A percentile compares a stretch with the other conserved stretches of the same genome.
Evolutionary conservation across 2,113 vertebrate genomes (phyloP).

Genomic region (Anguilla japonica): DNA sequence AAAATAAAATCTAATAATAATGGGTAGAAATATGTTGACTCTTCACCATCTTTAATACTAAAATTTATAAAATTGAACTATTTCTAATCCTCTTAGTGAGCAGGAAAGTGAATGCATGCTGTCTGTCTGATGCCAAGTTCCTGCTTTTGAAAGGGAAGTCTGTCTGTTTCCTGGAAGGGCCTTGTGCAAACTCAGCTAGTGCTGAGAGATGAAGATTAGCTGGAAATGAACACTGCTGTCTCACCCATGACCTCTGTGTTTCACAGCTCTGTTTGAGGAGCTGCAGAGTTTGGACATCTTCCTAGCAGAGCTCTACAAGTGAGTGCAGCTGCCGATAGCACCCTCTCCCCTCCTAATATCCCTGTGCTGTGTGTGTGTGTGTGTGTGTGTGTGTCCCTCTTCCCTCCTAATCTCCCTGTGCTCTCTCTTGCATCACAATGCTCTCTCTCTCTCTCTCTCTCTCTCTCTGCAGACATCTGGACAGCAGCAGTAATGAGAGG

Average conservation of each 20-base stretch:
- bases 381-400: too few relatives aligned
- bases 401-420: not conserved
- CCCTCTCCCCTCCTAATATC: not conserved
- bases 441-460: conserved; percentile 13
- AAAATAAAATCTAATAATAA: too few relatives aligned
- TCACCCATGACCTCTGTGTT: conserved; percentile 31
- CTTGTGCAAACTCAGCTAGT: not conserved
- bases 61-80: too few relatives aligned
- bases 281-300: conserved; percentile 97
- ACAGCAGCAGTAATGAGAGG: conserved; percentile 98
- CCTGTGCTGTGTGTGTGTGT: not conserved
- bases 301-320: conserved; percentile 98
- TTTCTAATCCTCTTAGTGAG: too few relatives aligned
- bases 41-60: too few relatives aligned
- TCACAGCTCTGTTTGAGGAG: conserved; percentile 93
- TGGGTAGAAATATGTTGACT: too few relatives aligned
- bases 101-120: too few relatives aligned
- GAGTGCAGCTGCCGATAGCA: conserved; percentile 62
- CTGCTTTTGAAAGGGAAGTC: not conserved
- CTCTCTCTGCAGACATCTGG: conserved; percentile 80
- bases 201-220: too few relatives aligned
- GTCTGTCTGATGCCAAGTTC: not conserved
- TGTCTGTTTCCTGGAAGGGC: not conserved
- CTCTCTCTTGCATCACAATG: not conserved
- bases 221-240: too few relatives aligned